Base-by-base conservation (phyloP, 1,140 invertebrate genomes). In the Drosophila albomicans region DNA sequence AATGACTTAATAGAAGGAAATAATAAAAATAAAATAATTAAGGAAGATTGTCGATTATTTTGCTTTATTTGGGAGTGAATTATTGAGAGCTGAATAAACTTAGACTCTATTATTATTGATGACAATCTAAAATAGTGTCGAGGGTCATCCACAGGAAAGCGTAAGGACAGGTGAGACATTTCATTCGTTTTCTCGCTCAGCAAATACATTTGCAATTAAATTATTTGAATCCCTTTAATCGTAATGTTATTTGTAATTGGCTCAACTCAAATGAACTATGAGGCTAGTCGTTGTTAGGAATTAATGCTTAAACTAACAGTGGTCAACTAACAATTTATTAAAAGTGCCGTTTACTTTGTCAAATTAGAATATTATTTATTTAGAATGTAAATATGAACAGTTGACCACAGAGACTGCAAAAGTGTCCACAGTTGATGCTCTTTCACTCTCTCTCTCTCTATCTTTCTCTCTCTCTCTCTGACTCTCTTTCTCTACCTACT, bases 311-410 rank as follows among this genome's bases (percentile, higher is more conserved):
- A 63, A 75, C 54, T 68, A 56, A 66, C 73, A 72, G 30, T 68
- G 58, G 66, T 16, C 48, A 46, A 59, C 75, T 76, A 79, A 68
- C 81, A 84, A 84, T 84, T 89, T 89, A 85, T 85, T 77, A 85
- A 89, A 88, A 85, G 79, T 88, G 68, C 78, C 81, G 75, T 89
- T 85, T 89, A 71, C 86, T 89, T 89, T 89, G 85, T 89, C 85
- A 89, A 89, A 89, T 89, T 89, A 89, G 85, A 89, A 89, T 89
- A 89, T 89, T 89, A 89, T 89, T 89, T 89, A 89, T 89, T 89
- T 89, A 89, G 81, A 89, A 79, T 85, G 85, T 89, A 89, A 89
- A 89, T 89, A 89, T 89, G 85, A 89, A 85, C 78, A 77, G 75
- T 65, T 67, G 79, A 79, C 85, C 85, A 79, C 85, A 89, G 54